Base-by-base conservation (phyloP, 2,888 invertebrate species). In the Hyposoter dolosus region DNA sequence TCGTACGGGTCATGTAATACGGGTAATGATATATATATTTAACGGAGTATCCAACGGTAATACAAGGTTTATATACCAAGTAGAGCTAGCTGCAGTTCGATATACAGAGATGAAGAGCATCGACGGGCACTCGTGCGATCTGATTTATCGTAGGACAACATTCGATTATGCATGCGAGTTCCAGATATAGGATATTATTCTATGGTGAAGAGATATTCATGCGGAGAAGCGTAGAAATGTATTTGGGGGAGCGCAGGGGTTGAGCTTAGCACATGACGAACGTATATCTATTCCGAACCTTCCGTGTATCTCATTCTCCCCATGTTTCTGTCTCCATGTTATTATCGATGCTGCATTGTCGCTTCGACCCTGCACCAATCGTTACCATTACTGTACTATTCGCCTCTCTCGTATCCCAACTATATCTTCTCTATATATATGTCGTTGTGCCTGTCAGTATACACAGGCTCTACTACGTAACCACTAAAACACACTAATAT, bases 61-160 rank as follows among this genome's bases (percentile, higher is more conserved):
- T 77, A 66, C 66, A 65, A 40, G 40, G 66, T 77, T 53, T 40
- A 77, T 40, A 32, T 17, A 45, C 28, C 28, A 76, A 45, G 66
- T 9, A 68, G 77, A 40, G 28, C 9, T 10, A 4, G 17, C 28
- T 28, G 65, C 63, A 47, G 65, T 47, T 35, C 5, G 2, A 66
- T 9, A 15, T 19, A 74, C 71, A 63, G 40, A 74, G 74, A 75
- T 78, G 60, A 74, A 68, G 79, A 82, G 75, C 82, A 47, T 60
- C 69, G 63, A 40, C 45, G 74, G 82, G 82, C 60, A 32, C 45
- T 71, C 75, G 63, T 23, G 56, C 69, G 65, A 35, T 69, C 75
- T 82, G 85, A 85, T 85, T 85, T 85, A 85, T 85, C 82, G 85
- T 74, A 76, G 79, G 32, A 66, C 78, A 75, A 35, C 69, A 65